Evolutionary conservation across 1,140 invertebrate genomes (phyloP).

Genomic region (Bicyclus anynana): DNA sequence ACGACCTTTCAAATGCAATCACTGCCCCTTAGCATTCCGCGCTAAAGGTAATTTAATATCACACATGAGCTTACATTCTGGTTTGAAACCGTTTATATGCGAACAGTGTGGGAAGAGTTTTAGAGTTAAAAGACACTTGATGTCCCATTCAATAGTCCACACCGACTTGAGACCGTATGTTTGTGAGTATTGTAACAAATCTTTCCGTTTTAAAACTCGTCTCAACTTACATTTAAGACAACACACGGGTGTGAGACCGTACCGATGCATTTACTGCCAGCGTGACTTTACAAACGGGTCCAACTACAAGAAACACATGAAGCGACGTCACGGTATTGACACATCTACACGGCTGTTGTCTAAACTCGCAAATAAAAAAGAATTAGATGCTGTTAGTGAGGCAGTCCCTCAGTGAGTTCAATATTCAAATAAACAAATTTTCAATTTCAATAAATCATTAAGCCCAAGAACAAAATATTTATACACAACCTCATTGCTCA

Average conservation of each 20-base stretch:
- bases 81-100: conserved; percentile 87
- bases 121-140: conserved; percentile 74
- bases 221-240: conserved; percentile 82
- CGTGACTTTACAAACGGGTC: conserved; percentile 87
- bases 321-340: conserved; percentile 81
- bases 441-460: too few relatives aligned
- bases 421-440: neutral
- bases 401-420: neutral
- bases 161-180: conserved; percentile 92
- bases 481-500: too few relatives aligned
- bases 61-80: conserved; percentile 81
- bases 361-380: conserved; percentile 3
- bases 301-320: conserved; percentile 89
- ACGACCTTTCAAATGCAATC: conserved; percentile 61
- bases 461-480: too few relatives aligned
- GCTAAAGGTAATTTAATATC: conserved; percentile 67
- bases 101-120: conserved; percentile 86
- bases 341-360: conserved; percentile 39
- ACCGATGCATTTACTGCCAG: conserved; percentile 80
- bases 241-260: conserved; percentile 81
- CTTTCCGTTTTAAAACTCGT: conserved; percentile 84
- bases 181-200: conserved; percentile 85
- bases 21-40: conserved; percentile 56
- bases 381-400: neutral
- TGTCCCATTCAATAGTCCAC: conserved; percentile 80